Evolutionary conservation across 2,888 invertebrate genomes (phyloP).

Genomic region (Coelopa pilipes): DNA sequence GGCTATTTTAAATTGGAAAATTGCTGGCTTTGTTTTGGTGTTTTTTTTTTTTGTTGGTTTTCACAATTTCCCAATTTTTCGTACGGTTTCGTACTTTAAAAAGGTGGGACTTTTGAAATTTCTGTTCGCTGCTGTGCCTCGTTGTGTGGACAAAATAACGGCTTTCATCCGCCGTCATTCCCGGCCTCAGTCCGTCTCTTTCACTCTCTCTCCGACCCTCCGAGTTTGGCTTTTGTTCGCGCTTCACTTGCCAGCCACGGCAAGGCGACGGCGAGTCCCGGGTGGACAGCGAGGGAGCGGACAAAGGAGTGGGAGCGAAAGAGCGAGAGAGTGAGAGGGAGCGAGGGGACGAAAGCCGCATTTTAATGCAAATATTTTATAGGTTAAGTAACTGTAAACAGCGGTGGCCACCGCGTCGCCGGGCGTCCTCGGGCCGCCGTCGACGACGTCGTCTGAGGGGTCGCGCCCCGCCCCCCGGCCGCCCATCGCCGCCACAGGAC

Average conservation of each 20-base stretch:
- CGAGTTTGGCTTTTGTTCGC: conserved; percentile 17
- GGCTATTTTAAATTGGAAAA: too few species aligned
- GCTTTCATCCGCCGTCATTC: too few species aligned
- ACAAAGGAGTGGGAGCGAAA: neutral
- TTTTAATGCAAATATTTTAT: conserved; percentile 52
- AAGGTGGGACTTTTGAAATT: too few species aligned
- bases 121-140: too few species aligned
- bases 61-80: too few species aligned
- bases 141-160: too few species aligned
- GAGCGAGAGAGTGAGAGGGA: neutral
- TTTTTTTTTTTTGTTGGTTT: too few species aligned
- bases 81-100: too few species aligned
- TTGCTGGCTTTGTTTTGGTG: too few species aligned
- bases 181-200: too few species aligned
- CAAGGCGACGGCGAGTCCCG: neutral
- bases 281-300: too few species aligned
- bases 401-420: conserved; percentile 34
- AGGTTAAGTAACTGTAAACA: conserved; percentile 55
- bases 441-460: conserved; percentile 31
- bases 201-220: too few species aligned
- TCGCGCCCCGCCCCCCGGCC: conserved; percentile 18
- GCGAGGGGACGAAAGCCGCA: conserved; percentile 28
- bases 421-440: conserved; percentile 35
- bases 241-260: neutral
- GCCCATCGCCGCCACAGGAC: neutral